Conservation (phyloP, 1,140 invertebrate genomes). For the Scylla paramamosain region DNA sequence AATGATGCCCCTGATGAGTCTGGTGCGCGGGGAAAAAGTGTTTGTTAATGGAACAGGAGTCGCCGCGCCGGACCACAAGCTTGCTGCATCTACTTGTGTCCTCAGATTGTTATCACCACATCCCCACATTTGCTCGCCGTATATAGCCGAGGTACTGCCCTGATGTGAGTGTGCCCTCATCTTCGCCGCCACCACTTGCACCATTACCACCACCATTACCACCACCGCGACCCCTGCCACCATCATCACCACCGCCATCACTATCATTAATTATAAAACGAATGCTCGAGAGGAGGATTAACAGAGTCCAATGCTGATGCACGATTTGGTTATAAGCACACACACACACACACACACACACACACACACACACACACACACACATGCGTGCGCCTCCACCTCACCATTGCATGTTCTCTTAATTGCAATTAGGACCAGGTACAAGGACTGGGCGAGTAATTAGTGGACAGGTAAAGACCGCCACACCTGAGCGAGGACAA, state of each 20-base stretch:
- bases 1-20: not conserved
- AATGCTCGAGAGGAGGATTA: no score
- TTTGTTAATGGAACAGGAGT: not conserved
- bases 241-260: not conserved
- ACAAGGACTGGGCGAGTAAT: not conserved
- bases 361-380: not conserved
- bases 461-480: not conserved
- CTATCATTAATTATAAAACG: no score
- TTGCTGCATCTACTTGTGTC: no score
- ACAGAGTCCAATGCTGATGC: no score
- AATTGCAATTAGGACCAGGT: not conserved
- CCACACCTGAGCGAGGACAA: not conserved
- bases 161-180: not conserved
- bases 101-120: no score
- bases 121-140: not conserved
- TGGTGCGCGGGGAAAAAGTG: not conserved
- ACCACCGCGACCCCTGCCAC: not conserved
- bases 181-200: not conserved
- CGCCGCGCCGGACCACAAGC: not conserved
- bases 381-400: not conserved
- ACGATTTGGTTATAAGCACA: not conserved
- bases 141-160: not conserved
- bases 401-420: not conserved
- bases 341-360: not conserved
- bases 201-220: not conserved